Conservation (phyloP, 2,113 vertebrate genomes). For the Oenanthe melanoleuca region DNA sequence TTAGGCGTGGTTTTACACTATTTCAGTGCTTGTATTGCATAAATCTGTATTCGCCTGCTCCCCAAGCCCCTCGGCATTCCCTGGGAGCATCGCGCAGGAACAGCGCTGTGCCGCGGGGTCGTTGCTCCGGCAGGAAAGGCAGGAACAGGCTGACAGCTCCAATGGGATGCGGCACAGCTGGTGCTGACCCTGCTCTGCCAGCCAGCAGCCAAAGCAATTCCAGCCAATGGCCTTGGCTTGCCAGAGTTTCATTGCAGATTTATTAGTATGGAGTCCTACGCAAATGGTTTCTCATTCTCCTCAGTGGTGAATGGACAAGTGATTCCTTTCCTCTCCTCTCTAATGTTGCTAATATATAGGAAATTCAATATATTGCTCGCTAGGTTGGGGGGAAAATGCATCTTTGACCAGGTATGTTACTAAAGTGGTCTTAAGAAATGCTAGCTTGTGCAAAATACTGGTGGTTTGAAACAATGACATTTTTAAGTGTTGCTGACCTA, state of each 20-base stretch:
- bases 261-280: neutral
- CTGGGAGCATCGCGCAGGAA: fast-evolving
- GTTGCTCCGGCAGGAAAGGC: neutral
- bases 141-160: neutral
- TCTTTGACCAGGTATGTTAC: neutral
- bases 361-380: neutral
- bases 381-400: neutral
- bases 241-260: neutral
- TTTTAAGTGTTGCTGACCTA: constrained; percentile 63
- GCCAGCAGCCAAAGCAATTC: neutral
- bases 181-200: neutral
- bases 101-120: neutral
- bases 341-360: neutral
- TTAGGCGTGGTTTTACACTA: neutral
- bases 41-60: neutral
- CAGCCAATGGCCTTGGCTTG: neutral
- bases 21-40: neutral
- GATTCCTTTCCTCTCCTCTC: no score
- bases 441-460: constrained; percentile 46
- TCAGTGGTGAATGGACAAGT: neutral
- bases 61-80: neutral
- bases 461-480: constrained; percentile 53
- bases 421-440: neutral
- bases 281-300: neutral
- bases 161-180: neutral